Conservation (phyloP, 2,888 invertebrate genomes). For the Lycophotia porphyrea region DNA sequence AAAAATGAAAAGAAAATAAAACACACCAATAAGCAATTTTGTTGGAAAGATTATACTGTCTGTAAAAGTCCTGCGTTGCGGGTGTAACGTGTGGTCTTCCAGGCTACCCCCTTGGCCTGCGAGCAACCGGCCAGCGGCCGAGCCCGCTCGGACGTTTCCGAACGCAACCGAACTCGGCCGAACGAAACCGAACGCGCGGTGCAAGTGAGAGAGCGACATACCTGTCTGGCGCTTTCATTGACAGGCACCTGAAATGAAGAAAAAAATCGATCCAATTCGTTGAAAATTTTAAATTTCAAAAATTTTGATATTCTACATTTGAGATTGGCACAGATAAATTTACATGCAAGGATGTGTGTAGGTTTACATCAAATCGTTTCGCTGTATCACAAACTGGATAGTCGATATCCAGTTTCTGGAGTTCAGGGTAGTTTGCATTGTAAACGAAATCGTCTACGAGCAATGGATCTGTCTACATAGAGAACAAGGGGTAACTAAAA, state of each 20-base stretch:
- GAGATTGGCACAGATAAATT: slow-evolving; percentile 88
- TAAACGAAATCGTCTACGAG: slow-evolving; percentile 44
- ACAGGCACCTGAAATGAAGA: slow-evolving; percentile 94
- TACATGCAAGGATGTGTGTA: slow-evolving; percentile 82
- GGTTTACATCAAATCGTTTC: slow-evolving; percentile 40
- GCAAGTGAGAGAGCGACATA: slow-evolving; percentile 90
- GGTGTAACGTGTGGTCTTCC: slow-evolving; percentile 89
- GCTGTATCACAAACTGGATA: slow-evolving; percentile 36
- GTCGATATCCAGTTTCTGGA: slow-evolving; percentile 32
- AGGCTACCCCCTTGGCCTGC: slow-evolving; percentile 88
- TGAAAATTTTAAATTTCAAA: slow-evolving; percentile 90
- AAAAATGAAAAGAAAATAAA: slow-evolving; percentile 81
- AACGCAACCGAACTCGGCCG: slow-evolving; percentile 87
- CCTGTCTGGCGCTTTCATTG: slow-evolving; percentile 94
- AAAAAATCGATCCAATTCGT: slow-evolving; percentile 92
- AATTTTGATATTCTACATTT: slow-evolving; percentile 75
- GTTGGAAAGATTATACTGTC: slow-evolving; percentile 86
- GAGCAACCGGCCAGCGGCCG: slow-evolving; percentile 83
- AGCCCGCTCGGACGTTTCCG: slow-evolving; percentile 85
- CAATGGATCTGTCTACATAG: slow-evolving; percentile 40
- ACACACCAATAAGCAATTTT: slow-evolving; percentile 89
- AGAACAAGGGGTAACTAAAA: slow-evolving; percentile 73
- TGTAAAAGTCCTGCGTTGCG: slow-evolving; percentile 87
- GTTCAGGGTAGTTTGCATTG: slow-evolving; percentile 34
- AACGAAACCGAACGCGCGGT: slow-evolving; percentile 87